Evolutionary conservation across 2,888 invertebrate species (phyloP).

Genomic region (Amorpha juglandis): DNA sequence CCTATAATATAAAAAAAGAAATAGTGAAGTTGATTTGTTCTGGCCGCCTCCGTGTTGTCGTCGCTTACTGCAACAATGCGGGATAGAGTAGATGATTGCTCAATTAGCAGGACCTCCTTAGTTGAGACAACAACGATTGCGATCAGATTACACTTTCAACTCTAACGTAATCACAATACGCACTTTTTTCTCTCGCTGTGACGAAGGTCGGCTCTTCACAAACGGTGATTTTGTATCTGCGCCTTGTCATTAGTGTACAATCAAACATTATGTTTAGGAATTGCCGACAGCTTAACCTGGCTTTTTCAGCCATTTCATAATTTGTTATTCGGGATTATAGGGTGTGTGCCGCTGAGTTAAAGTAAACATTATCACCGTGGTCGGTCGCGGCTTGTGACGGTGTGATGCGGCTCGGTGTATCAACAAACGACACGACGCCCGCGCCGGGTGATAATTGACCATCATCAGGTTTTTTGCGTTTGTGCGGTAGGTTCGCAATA

Average conservation of each 20-base stretch:
- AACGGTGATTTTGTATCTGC: constrained; percentile 76
- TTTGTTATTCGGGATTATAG: constrained; percentile 82
- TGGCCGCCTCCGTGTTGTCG: constrained; percentile 60
- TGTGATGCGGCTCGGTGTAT: constrained; percentile 38
- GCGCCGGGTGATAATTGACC: constrained; percentile 59
- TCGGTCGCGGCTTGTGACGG: constrained; percentile 33
- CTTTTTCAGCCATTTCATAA: constrained; percentile 82
- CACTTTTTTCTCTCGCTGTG: constrained; percentile 62
- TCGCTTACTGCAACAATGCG: constrained; percentile 73
- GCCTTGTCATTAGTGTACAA: constrained; percentile 83
- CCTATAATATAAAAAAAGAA: too few species aligned
- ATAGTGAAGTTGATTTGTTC: constrained; percentile 78
- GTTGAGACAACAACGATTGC: constrained; percentile 69
- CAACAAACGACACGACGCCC: constrained; percentile 54
- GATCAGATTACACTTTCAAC: constrained; percentile 63
- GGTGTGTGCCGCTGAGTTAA: constrained; percentile 79
- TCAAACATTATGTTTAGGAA: constrained; percentile 83
- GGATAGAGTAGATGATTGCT: constrained; percentile 83
- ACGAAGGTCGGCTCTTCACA: constrained; percentile 75
- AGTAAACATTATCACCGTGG: constrained; percentile 74
- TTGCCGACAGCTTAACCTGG: constrained; percentile 82
- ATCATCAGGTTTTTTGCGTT: constrained; percentile 51
- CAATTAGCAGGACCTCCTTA: constrained; percentile 84
- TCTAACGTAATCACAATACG: constrained; percentile 66
- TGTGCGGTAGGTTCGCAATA: constrained; percentile 51